Conservation (phyloP, 2,888 invertebrate species). For the Nemotelus nigrinus region DNA sequence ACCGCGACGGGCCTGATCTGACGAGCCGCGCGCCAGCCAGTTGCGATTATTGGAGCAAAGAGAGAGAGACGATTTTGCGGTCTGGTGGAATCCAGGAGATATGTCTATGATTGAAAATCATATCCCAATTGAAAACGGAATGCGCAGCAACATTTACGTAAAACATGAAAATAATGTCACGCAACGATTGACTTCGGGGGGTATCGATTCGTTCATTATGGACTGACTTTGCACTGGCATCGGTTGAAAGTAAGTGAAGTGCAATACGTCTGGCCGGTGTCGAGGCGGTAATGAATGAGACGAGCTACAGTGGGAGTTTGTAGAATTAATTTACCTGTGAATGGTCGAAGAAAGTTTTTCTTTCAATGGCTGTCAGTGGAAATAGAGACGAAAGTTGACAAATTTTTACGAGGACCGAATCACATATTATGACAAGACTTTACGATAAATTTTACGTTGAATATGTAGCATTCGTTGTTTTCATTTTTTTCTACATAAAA, state of each 20-base stretch:
- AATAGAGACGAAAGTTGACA: too few relatives aligned
- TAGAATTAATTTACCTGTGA: too few relatives aligned
- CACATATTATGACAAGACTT: too few relatives aligned
- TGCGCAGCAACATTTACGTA: constrained; percentile 46
- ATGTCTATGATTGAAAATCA: constrained; percentile 31
- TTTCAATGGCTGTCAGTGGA: too few relatives aligned
- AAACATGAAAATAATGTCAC: constrained; percentile 50
- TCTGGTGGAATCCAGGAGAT: constrained; percentile 3
- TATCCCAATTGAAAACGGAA: constrained; percentile 12
- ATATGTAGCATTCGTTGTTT: too few relatives aligned
- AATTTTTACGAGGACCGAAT: too few relatives aligned
- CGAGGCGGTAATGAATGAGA: too few relatives aligned
- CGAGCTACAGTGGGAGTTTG: too few relatives aligned
- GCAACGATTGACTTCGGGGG: constrained; percentile 49
- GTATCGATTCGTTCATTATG: constrained; percentile 33
- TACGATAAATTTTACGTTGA: too few relatives aligned
- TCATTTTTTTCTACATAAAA: too few relatives aligned
- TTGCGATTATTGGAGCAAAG: constrained; percentile 18
- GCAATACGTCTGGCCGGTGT: not conserved
- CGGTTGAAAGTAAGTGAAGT: not conserved
- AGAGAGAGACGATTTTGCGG: not conserved
- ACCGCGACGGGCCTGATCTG: not conserved
- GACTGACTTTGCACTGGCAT: constrained; percentile 30
- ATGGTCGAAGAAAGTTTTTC: too few relatives aligned
- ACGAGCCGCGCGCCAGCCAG: not conserved